phyloP scores from a whole-genome alignment of 2,888 invertebrate species.

The Cataglyphis altisquamis region DNA sequence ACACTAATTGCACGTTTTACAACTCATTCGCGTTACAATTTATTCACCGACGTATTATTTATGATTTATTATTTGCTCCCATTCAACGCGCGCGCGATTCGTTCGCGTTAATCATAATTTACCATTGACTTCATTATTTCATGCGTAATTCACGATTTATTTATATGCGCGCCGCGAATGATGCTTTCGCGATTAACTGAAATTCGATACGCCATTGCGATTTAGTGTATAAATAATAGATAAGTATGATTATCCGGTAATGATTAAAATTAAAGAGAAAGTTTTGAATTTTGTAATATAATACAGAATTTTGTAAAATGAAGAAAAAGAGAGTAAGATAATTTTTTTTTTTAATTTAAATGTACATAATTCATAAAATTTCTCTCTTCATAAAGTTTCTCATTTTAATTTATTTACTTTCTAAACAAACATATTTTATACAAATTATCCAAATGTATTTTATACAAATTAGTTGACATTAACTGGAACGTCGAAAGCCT shows the following conservation, averaged over 20 bases:
- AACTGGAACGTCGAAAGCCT: conserved; percentile 28
- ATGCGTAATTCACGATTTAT: conserved; percentile 45
- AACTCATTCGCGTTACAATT: conserved; percentile 36
- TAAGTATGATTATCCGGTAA: not conserved
- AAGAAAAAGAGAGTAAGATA: not conserved
- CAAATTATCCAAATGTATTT: not conserved
- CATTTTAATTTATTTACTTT: not conserved
- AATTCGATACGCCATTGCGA: conserved; percentile 16
- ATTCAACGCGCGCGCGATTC: not conserved
- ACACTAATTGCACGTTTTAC: conserved; percentile 29
- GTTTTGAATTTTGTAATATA: not conserved
- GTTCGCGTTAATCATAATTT: conserved; percentile 46
- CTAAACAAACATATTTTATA: not conserved
- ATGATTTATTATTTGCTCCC: conserved; percentile 29
- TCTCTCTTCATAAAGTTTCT: not conserved
- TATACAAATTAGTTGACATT: not conserved
- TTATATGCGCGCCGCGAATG: conserved; percentile 21
- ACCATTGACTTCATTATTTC: conserved; percentile 41
- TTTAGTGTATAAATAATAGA: conserved; percentile 4
- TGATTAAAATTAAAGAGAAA: not conserved
- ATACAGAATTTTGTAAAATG: not conserved
- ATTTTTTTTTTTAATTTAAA: not conserved
- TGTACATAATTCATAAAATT: not conserved
- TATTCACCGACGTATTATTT: conserved; percentile 32
- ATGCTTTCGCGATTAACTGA: conserved; percentile 38